Base-by-base conservation (phyloP, 2,113 vertebrate genomes). In the Oceanodroma tethys region DNA sequence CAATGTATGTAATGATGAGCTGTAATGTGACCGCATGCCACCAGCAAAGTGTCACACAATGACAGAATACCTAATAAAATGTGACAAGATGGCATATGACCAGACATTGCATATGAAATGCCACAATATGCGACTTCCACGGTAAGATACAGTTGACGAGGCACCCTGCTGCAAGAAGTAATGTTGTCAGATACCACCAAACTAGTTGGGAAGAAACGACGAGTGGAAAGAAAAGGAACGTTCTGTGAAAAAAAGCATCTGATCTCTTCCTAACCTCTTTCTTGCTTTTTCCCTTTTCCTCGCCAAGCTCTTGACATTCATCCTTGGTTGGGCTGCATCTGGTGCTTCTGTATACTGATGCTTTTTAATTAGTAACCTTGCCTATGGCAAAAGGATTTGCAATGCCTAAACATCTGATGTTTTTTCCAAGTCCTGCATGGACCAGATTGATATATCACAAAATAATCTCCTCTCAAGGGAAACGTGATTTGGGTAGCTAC, bases 281-380 rank as follows among this genome's bases (percentile, higher is more conserved):
- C 81, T 90, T 88, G 53, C 29, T 88, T 97, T 93, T 82, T 76
- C 17, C 47, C 50, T 86, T 72, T 90, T 82, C 45, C 71, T 90
- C 0, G 74, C 96, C 95, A 96, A 90, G 88, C 96, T 88, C 87
- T 96, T 96, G 95, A 97, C 95, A 97, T 97, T 97, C 91, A 96
- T 97, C 48, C 91, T 80, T 94, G 62, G 53, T 26, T 87, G 50
- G 84, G 85, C 52, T 97, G 89, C 94, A 93, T 93, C 78, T 95
- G 88, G 45, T 97, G 62, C 80, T 96, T 95, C 88, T 96, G 94
- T 82, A 87, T 43, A 43, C 67, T 90, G 58, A 91, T 6, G 7
- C 52, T 75, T 94, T 94, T 94, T 93, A 97, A 97, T 96, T 96
- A 96, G 94, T 87, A 95, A 91, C 96, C 92, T 91, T 93, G 90